Evolutionary conservation across 2,113 vertebrate species (phyloP), one percentile per base, ranked within the genome.

Genomic region (Edolisoma coerulescens): DNA sequence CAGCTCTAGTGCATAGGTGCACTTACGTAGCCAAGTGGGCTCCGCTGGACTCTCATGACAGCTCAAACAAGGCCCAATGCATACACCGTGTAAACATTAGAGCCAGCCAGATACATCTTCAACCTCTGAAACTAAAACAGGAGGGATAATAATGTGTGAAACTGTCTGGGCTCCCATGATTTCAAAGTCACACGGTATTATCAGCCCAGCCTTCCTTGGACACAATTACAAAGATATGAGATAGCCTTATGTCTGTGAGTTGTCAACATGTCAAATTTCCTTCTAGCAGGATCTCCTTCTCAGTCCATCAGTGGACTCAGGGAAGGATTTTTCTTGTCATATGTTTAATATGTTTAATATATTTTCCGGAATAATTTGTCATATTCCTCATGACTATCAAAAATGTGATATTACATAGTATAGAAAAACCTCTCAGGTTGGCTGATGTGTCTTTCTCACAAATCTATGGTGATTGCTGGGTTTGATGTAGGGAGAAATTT

Each of bases 21-120:
- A 5, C 3, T 23, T 39, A 30, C 0, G 1, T 11, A 37, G 24
- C 33, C 69, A 65, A 30, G 14, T 12, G 57, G 37, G 14, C 24
- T 61, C 0, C 0, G 27, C 56, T 30, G 59, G 33, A 35, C 27
- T 81, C 24, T 17, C 27, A 16, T 0, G 0, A 42, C 20, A 78
- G 47, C 15, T 49, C 56, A 57, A 56, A 65, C 11, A 44, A 35
- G 27, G 24, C 9, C 23, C 57, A 57, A 1, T 17, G 4, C 8
- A 13, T 2, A 37, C 10, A 37, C 45, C 49, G 16, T 54, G 13
- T 49, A 57, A 61, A 39, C 23, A 54, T 37, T 44, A 68, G 16
- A 77, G 10, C 10, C 35, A 84, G 13, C 1, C 44, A 73, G 21
- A 21, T 35, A 60, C 6, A 28, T 30, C 49, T 60, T 33, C 47